Conservation (phyloP, 2,113 vertebrate species). For the Ahaetulla prasina region DNA sequence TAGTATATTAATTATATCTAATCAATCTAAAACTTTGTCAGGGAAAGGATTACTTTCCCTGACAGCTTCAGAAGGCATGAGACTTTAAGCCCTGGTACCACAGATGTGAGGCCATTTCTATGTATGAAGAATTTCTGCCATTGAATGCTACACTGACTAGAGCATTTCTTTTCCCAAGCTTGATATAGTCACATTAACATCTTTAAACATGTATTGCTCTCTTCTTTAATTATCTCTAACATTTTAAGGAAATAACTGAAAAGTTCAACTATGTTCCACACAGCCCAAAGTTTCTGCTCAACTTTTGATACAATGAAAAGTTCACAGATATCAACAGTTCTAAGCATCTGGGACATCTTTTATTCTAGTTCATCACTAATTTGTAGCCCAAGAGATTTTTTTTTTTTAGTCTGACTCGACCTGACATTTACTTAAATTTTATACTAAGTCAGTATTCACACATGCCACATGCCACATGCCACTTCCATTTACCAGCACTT, state of each 20-base stretch:
- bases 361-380: conserved; percentile 5
- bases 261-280: background rate
- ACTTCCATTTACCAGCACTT: background rate
- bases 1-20: background rate
- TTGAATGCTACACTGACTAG: background rate
- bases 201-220: background rate
- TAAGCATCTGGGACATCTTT: background rate
- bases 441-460: conserved; percentile 5
- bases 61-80: background rate
- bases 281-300: background rate
- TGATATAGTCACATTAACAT: background rate
- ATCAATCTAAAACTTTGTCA: background rate
- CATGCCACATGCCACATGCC: background rate
- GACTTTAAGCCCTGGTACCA: background rate
- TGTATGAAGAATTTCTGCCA: background rate
- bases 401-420: background rate
- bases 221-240: conserved; percentile 14
- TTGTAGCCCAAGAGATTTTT: background rate
- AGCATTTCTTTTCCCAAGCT: background rate
- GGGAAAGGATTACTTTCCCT: background rate
- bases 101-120: background rate
- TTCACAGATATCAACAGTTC: conserved; percentile 8
- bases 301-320: conserved; percentile 1
- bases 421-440: background rate
- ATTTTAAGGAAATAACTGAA: background rate